Evolutionary conservation across 2,797 vertebrate genomes (phyloP).

Genomic region (Melopsittacus undulatus): DNA sequence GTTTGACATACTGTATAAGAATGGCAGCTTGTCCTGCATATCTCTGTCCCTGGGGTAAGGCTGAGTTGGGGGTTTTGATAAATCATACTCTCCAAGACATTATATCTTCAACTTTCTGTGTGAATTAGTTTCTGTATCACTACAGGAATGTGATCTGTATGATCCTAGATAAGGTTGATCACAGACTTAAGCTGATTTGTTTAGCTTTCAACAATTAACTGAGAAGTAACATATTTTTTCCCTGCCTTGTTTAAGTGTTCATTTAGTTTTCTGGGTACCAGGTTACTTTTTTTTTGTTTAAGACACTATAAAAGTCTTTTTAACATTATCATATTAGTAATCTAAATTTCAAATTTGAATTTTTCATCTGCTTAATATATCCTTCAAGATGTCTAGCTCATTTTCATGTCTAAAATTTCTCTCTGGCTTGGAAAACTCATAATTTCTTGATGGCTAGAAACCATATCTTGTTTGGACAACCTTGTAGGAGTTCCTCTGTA

Average conservation of each 20-base stretch:
- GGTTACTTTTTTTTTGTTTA: constrained; percentile 26
- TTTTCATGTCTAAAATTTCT: constrained; percentile 47
- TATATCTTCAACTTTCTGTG: not conserved
- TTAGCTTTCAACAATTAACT: constrained; percentile 44
- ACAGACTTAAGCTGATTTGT: not conserved
- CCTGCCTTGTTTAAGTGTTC: constrained; percentile 25
- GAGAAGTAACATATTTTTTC: constrained; percentile 7
- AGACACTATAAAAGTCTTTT: constrained; percentile 21
- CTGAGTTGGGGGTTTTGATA: not conserved
- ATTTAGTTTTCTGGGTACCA: constrained; percentile 24
- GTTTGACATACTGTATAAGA: not conserved
- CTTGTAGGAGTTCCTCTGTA: constrained; percentile 18
- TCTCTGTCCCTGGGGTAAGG: not conserved
- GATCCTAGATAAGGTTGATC: not conserved
- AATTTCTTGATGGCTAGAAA: constrained; percentile 22
- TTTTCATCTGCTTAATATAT: constrained; percentile 43
- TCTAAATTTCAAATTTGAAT: constrained; percentile 1
- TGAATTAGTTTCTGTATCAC: not conserved
- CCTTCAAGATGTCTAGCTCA: constrained; percentile 17
- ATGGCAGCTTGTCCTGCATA: not conserved
- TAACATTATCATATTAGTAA: constrained; percentile 14
- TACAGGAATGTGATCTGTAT: not conserved
- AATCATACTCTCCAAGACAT: not conserved
- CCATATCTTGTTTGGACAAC: constrained; percentile 50
- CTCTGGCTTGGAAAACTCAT: constrained; percentile 23